Base-by-base conservation (phyloP, 2,113 vertebrate species). In the Shinisaurus crocodilurus region DNA sequence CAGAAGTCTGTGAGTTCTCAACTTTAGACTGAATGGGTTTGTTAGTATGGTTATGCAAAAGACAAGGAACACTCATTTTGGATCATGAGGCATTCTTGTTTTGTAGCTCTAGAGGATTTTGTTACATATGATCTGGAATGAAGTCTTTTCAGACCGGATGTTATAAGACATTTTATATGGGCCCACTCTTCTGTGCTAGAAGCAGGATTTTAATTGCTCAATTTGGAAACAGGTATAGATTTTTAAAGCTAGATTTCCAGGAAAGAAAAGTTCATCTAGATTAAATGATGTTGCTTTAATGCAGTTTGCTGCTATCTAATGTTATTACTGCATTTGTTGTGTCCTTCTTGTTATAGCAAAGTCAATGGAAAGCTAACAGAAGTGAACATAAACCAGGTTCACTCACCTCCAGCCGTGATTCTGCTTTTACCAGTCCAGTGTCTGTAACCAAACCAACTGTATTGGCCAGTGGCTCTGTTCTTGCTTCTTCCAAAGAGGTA, bases 401-500 rank as follows among this genome's bases (percentile, higher is more conserved):
- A 25, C 98, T 99, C 96, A 98, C 98, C 94, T 98, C 98, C 89
- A 98, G 98, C 94, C 98, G 98, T 95, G 99, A 99, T 96, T 98
- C 98, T 93, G 98, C 98, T 97, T 99, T 99, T 97, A 99, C 98
- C 97, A 99, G 98, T 97, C 98, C 99, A 76, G 96, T 99, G 93
- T 98, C 98, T 97, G 98, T 98, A 97, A 98, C 98, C 97, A 99
- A 99, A 98, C 98, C 98, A 96, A 97, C 98, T 94, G 97, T 98
- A 96, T 98, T 99, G 91, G 97, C 97, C 92, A 97, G 97, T 95
- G 97, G 97, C 95, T 96, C 98, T 93, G 97, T 97, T 95, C 98
- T 99, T 94, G 97, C 96, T 95, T 97, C 98, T 97, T 98, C 98
- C 89, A 99, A 98, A 98, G 99, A 99, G 99, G 99, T 99, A 96